These are phyloP conservation scores for Pomatorhinus ruficollis DNA, from an alignment of 2,113 vertebrate species.

Conservation along the genomic window DNA sequence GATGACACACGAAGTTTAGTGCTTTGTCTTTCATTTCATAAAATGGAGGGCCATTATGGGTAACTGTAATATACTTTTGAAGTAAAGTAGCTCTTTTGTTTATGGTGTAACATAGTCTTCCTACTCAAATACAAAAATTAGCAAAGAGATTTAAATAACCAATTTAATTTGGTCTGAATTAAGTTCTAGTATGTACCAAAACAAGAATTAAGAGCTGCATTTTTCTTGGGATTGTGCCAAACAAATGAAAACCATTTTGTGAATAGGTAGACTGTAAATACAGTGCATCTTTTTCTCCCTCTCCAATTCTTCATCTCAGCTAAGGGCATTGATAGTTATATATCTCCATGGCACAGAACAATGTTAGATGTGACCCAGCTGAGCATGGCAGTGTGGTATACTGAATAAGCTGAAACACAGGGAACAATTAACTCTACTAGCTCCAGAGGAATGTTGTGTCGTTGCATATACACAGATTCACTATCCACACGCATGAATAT, in stretches of 20 bases:
- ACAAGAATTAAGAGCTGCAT: not conserved
- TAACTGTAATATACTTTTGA: constrained; percentile 45
- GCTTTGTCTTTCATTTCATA: constrained; percentile 31
- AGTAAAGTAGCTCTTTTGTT: constrained; percentile 44
- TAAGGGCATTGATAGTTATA: not conserved
- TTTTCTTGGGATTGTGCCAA: not conserved
- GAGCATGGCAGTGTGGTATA: not conserved
- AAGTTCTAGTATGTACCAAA: not conserved
- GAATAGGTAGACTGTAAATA: not conserved
- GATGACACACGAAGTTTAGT: not conserved
- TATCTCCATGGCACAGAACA: not conserved
- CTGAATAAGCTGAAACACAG: not conserved
- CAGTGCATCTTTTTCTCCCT: not conserved
- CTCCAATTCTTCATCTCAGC: not conserved
- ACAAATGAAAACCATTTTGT: not conserved
- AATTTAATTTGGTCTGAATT: constrained; percentile 19
- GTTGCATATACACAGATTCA: not conserved
- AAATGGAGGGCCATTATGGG: constrained; percentile 14
- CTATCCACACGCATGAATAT: not conserved
- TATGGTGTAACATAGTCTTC: constrained; percentile 9
- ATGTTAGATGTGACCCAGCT: not conserved
- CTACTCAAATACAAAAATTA: constrained; percentile 20
- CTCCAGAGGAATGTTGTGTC: not conserved
- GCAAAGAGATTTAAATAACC: constrained; percentile 28
- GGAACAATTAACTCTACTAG: not conserved